phyloP scores from a whole-genome alignment of 2,113 vertebrate genomes.

The Apteryx owenii region DNA sequence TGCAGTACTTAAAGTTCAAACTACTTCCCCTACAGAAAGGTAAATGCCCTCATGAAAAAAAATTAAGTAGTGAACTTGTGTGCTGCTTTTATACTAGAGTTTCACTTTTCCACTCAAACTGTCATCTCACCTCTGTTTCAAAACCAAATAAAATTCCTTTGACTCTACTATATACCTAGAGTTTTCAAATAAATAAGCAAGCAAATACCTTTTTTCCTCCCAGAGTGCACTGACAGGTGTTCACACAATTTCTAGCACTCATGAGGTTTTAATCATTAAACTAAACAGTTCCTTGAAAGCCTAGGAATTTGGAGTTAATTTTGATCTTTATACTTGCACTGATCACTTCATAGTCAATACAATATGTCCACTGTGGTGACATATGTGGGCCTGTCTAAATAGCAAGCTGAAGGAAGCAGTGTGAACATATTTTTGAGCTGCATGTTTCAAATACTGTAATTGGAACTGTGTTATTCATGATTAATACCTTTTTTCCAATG shows the following conservation, averaged over 20 bases:
- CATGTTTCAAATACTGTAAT: background rate
- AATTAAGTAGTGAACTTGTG: background rate
- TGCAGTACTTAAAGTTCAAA: background rate
- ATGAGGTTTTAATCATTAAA: constrained; percentile 58
- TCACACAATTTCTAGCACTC: constrained; percentile 26
- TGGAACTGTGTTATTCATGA: background rate
- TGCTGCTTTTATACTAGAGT: background rate
- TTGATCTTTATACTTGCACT: background rate
- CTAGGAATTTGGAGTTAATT: constrained; percentile 34
- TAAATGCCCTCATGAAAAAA: background rate
- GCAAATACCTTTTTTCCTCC: background rate
- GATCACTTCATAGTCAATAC: background rate
- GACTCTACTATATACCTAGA: background rate
- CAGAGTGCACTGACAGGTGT: constrained; percentile 20
- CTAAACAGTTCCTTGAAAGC: constrained; percentile 53
- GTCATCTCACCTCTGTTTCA: background rate
- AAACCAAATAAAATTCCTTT: constrained; percentile 16
- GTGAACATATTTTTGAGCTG: background rate
- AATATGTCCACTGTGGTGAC: background rate
- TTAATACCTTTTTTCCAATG: background rate
- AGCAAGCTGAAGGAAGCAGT: background rate
- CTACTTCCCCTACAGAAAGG: background rate
- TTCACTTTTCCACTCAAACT: background rate
- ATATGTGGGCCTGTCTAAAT: background rate
- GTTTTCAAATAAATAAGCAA: constrained; percentile 48